Percentiles rank a stretch among this genome's conserved stretches.
Conservation (phyloP, 2,888 invertebrate species). For the Callinectes sapidus region DNA sequence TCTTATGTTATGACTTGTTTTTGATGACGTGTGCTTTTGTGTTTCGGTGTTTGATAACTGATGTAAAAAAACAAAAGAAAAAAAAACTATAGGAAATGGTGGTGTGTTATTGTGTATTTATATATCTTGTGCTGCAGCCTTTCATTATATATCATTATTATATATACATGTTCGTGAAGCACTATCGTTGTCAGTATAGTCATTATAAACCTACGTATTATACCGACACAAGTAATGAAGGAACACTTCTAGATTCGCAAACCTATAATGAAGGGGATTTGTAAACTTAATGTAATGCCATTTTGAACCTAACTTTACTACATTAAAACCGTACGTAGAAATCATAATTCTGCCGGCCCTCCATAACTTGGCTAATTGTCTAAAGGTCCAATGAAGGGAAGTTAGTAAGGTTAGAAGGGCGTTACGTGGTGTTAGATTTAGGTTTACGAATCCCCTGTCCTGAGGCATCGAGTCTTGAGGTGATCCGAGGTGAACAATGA, state of each 20-base stretch:
- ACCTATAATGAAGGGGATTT: no score
- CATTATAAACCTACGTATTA: not conserved
- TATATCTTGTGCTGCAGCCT: constrained; percentile 16
- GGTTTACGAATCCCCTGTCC: no score
- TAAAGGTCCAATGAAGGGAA: no score
- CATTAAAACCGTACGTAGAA: no score
- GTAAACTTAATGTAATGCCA: no score
- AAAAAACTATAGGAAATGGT: not conserved
- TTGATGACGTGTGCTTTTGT: constrained; percentile 17
- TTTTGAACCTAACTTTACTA: no score
- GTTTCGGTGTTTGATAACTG: constrained; percentile 2
- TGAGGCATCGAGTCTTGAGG: no score
- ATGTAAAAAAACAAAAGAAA: not conserved
- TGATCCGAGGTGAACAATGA: not conserved
- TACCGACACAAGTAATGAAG: not conserved
- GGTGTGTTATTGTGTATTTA: constrained; percentile 19
- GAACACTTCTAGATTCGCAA: no score
- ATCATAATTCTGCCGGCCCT: no score
- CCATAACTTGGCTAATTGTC: no score
- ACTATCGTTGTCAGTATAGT: constrained; percentile 21
- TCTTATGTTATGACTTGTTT: not conserved
- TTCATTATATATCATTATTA: not conserved
- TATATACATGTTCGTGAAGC: constrained; percentile 21
- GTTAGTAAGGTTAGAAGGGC: no score
- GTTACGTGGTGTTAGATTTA: no score